Evolutionary conservation across 2,113 vertebrate species (phyloP), one percentile per base, ranked within the genome.

Genomic region (Callocephalon fimbriatum): DNA sequence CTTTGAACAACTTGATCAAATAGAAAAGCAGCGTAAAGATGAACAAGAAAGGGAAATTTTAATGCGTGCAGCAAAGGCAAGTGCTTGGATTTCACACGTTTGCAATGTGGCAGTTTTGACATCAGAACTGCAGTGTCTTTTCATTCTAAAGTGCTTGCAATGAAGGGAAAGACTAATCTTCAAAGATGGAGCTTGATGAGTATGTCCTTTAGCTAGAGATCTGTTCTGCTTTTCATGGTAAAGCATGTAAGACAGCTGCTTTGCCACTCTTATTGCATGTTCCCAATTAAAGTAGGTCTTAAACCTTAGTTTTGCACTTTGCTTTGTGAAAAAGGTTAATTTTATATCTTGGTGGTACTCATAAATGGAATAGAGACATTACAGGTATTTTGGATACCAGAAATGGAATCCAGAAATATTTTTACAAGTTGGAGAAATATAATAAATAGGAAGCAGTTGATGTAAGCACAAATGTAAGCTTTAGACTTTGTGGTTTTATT

Each of bases 1-100:
- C 97, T 99, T 99, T 92, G 99, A 99, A 96, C 99, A 99, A 97
- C 98, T 99, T 44, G 99, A 99, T 97, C 99, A 99, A 94, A 98
- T 99, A 92, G 99, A 99, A 93, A 99, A 99, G 89, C 99, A 99
- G 94, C 98, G 98, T 53, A 99, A 99, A 88, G 99, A 99, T 26
- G 99, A 99, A 83, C 98, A 99, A 98, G 99, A 99, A 96, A 98
- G 99, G 76, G 99, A 99, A 93, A 99, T 99, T 95, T 97, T 99
- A 78, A 98, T 99, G 98, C 99, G 99, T 19, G 99, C 99, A 51
- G 99, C 99, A 78, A 99, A 99, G 99, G 99, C 98, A 97, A 98
- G 98, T 97, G 85, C 65, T 90, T 35, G 76, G 71, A n/a, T 95
- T 96, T 95, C 59, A 86, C 71, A 72, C 29, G 59, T 80, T 67